Base-by-base conservation (phyloP, 1,140 invertebrate species). In the Nixonia krombeini region DNA sequence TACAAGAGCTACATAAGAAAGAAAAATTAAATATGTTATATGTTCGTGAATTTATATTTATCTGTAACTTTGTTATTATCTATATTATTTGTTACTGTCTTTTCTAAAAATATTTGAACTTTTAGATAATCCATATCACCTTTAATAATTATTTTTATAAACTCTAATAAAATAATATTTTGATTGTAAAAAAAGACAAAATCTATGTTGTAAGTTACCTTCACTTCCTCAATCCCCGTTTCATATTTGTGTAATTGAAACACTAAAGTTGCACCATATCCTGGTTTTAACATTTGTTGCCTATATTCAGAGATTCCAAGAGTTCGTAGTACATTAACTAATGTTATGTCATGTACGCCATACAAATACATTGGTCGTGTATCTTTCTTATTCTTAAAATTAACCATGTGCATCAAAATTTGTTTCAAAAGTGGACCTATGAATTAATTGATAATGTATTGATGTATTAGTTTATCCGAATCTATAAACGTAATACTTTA, bases 281-380 rank as follows among this genome's bases (percentile, higher is more conserved):
- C 89, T 0, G 92, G 92, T 71, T 91, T 88, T 7, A 91, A 74
- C 9, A 85, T 80, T 59, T 88, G 80, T 52, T 90, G 86, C 0
- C 85, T 76, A 55, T 90, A 89, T 21, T 49, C 44, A 1, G 52
- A 33, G 10, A 70, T 66, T 4, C 90, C 90, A 65, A 94, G 85
- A 0, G 91, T 86, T 52, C 91, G 86, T 81, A 92, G 86, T 4
- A 91, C 69, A 69, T 88, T 89, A 0, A 93, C 90, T n/a, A 93
- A 73, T 0, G 90, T 92, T 1, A 92, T 82, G 75, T 94, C 92
- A 73, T 94, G 92, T 0, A 85, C 91, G 0, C 91, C 88, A 79
- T 92, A 93, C 6, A 91, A 74, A 69, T 87, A 86, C 45, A 90
- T 81, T 68, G 87, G 87, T 16, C 83, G 82, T 40, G 80, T 69